phyloP scores from a whole-genome alignment of 2,888 invertebrate species.

The Diarsia rubi region DNA sequence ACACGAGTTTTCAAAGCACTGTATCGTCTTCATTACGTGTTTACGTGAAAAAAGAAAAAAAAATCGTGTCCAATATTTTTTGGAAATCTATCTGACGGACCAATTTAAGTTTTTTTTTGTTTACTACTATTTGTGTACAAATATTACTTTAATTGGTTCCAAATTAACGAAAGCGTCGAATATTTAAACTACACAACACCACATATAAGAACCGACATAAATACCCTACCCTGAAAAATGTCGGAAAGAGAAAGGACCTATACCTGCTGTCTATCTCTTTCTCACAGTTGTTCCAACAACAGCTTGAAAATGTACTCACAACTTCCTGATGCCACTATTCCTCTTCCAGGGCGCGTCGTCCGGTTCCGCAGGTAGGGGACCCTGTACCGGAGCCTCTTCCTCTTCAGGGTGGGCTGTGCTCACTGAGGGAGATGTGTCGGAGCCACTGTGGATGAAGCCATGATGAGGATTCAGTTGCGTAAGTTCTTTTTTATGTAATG shows the following conservation, averaged over 20 bases:
- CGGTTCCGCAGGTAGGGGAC: conserved; percentile 98
- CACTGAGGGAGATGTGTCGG: conserved; percentile 83
- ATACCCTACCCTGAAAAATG: neutral
- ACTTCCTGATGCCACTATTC: conserved; percentile 97
- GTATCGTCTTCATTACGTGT: too few species aligned
- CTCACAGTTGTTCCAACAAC: neutral
- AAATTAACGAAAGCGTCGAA: neutral
- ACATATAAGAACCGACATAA: neutral
- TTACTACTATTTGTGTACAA: too few species aligned
- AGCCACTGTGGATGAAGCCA: conserved; percentile 71
- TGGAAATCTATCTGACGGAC: too few species aligned
- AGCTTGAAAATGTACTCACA: conserved; percentile 91
- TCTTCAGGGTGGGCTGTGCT: conserved; percentile 88
- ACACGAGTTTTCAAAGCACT: too few species aligned
- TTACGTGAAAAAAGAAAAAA: too few species aligned
- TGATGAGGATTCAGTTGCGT: neutral
- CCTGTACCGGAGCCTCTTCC: conserved; percentile 98
- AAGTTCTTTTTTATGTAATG: neutral
- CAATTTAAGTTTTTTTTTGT: too few species aligned
- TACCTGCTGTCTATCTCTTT: neutral
- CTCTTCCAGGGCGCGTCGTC: conserved; percentile 99
- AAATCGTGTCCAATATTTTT: too few species aligned
- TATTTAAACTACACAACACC: neutral
- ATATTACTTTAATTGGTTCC: neutral
- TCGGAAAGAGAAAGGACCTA: neutral